Conservation (phyloP, 2,797 vertebrate species). For the Pipistrellus pipistrellus region DNA sequence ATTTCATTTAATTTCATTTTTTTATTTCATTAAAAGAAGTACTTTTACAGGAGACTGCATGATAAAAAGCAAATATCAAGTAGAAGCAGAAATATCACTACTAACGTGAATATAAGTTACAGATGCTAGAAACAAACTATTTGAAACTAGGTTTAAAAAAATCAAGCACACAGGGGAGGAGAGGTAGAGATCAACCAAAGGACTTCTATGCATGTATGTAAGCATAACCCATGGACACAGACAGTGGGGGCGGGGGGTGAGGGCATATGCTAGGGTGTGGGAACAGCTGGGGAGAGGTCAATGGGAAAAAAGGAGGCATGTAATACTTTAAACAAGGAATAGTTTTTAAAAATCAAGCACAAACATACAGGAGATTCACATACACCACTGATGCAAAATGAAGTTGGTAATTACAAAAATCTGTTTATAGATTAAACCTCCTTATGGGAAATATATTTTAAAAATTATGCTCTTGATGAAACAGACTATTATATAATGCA, state of each 20-base stretch:
- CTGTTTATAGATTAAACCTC: slow-evolving; percentile 29
- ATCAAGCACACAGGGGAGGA: background rate
- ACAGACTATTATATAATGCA: background rate
- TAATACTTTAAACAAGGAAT: no score
- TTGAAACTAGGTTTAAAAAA: slow-evolving; percentile 56
- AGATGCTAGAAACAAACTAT: slow-evolving; percentile 12
- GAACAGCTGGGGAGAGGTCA: no score
- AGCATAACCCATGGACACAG: no score
- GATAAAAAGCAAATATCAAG: background rate
- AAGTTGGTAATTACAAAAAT: slow-evolving; percentile 44
- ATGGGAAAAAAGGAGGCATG: no score
- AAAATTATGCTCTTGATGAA: background rate
- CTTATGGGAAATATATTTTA: background rate
- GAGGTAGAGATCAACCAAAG: no score
- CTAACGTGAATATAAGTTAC: background rate
- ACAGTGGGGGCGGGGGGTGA: no score
- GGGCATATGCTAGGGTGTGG: no score
- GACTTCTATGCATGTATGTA: no score
- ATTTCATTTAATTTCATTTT: no score
- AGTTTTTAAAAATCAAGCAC: background rate
- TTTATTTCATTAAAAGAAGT: no score
- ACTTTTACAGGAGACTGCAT: slow-evolving; percentile 28
- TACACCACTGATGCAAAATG: background rate
- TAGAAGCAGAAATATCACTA: background rate
- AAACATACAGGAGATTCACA: slow-evolving; percentile 46